Evolutionary conservation across 2,797 vertebrate species (phyloP).

Genomic region (Arrhamphus sclerolepis): DNA sequence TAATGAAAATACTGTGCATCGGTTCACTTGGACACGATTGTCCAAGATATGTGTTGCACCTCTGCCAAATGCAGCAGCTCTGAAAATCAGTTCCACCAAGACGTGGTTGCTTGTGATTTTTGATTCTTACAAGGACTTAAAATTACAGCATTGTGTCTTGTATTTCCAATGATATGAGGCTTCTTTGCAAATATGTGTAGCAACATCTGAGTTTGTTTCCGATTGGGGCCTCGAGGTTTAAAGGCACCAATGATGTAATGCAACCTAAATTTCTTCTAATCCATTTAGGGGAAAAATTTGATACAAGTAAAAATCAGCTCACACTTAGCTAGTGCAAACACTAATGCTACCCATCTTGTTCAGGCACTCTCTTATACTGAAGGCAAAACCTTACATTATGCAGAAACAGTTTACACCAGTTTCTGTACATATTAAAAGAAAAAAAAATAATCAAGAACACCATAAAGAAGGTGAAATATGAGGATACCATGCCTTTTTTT

Average conservation of each 20-base stretch:
- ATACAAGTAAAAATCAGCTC: constrained; percentile 6
- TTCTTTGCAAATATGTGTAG: constrained; percentile 4
- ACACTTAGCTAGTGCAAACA: neutral
- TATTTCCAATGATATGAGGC: constrained; percentile 6
- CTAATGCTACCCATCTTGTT: constrained; percentile 4
- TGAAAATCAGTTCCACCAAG: constrained; percentile 11
- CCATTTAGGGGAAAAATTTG: neutral
- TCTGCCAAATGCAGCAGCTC: constrained; percentile 22
- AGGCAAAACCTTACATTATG: constrained; percentile 28
- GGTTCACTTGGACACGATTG: constrained; percentile 25
- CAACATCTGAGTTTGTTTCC: neutral
- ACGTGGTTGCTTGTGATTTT: constrained; percentile 3
- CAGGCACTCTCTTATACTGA: constrained; percentile 8
- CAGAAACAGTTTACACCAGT: constrained; percentile 4
- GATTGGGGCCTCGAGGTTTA: no score
- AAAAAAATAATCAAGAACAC: constrained; percentile 29
- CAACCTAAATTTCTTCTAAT: neutral
- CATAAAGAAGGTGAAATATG: no score
- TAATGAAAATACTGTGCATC: constrained; percentile 48
- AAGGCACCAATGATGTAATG: no score
- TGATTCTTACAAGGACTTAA: constrained; percentile 6
- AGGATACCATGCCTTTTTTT: constrained; percentile 32
- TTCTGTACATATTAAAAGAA: constrained; percentile 21
- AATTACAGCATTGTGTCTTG: constrained; percentile 3
- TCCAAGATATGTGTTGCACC: constrained; percentile 16